Base-by-base conservation (phyloP, 2,113 vertebrate genomes). In the Callochromis pleurospilus region DNA sequence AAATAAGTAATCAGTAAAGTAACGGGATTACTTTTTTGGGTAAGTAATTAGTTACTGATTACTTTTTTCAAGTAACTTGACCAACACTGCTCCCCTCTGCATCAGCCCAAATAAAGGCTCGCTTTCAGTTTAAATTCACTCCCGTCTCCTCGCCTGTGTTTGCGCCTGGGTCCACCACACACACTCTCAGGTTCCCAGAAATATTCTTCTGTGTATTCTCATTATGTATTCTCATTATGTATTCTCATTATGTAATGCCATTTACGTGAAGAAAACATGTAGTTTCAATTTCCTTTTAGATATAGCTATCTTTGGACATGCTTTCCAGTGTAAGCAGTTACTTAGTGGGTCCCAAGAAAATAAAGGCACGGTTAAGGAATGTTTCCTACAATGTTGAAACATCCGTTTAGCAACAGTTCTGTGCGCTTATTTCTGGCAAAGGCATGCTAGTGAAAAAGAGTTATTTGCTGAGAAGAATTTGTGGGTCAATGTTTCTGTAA, bases 351-450 rank as follows among this genome's bases (percentile, higher is more conserved):
- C 79, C 56, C 8, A 19, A 19, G 29, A 85, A 86, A 86, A 87
- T 86, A 87, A 70, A 86, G 77, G 82, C 70, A 21, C 36, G n/a
- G 40, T 29, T 47, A 75, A 47, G 40, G 40, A 75, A 26, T 47
- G 86, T 93, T 94, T 90, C 92, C 88, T 85, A 33, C 2, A 26
- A 90, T 81, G 90, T 82, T 84, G 42, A 55, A 89, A 83, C 83
- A 86, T 90, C 91, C 84, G 47, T 90, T 86, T 56, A 90, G 85
- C 82, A 82, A 80, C 60, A 47, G 79, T 65, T 88, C 55, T 84
- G 77, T 68, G 60, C 54, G 47, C 36, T 81, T 60, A 83, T 81
- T 77, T 56, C 26, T 60, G 47, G 70, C 83, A 86, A 65, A 84
- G 58, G 87, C 86, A 77, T 83, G 60, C 51, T 77, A 58, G 81